Evolutionary conservation across 1,140 invertebrate genomes (phyloP).

Genomic region (Melipona quadrifasciata): DNA sequence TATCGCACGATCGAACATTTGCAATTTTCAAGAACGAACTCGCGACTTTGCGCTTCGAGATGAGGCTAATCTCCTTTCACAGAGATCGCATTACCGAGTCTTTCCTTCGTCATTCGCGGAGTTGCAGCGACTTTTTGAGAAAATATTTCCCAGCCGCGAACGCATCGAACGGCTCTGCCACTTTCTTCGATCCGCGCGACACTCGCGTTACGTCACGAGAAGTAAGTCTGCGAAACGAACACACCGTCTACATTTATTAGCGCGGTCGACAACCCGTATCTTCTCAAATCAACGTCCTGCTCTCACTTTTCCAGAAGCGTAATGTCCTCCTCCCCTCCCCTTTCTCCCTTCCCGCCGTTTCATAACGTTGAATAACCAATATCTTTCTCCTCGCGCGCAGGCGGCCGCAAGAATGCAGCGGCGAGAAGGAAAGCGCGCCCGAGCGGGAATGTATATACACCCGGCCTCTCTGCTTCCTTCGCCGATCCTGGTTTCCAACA

Average conservation of each 20-base stretch:
- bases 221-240: conserved; percentile 11
- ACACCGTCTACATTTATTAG: conserved; percentile 39
- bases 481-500: neutral
- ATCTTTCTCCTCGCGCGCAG: conserved; percentile 35
- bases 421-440: conserved; percentile 36
- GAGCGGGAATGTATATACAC: neutral
- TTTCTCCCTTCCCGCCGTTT: conserved; percentile 31
- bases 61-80: too few species aligned
- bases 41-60: too few species aligned
- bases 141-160: neutral
- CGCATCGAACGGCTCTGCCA: neutral
- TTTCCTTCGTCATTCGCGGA: too few species aligned
- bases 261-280: conserved; percentile 59
- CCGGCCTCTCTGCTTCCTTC: neutral
- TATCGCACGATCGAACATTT: too few species aligned
- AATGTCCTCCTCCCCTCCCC: too few species aligned
- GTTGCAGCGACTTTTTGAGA: neutral
- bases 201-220: conserved; percentile 45
- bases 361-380: conserved; percentile 51
- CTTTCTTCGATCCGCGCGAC: conserved; percentile 39
- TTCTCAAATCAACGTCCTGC: conserved; percentile 35
- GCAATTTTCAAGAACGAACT: too few species aligned
- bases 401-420: conserved; percentile 30
- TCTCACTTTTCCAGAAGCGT: conserved; percentile 39
- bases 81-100: too few species aligned